These are phyloP conservation scores for Butastur rufipennis DNA, from an alignment of 2,113 vertebrate species.

Conservation along the genomic window DNA sequence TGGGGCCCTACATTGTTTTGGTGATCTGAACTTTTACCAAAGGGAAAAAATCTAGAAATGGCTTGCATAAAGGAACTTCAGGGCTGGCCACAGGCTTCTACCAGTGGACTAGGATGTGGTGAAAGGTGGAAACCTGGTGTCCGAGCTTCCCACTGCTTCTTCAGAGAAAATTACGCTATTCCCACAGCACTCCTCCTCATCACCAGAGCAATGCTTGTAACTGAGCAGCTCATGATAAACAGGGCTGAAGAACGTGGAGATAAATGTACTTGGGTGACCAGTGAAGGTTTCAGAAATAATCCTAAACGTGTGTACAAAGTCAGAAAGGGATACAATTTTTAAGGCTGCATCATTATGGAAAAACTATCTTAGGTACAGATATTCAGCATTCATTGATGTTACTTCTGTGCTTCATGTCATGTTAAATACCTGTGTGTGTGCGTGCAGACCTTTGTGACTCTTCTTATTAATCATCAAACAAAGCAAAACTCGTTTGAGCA, in stretches of 20 bases:
- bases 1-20: accelerated
- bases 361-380: neutral
- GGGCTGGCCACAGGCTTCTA: neutral
- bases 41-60: accelerated
- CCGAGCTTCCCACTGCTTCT: neutral
- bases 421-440: neutral
- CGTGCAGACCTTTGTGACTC: neutral
- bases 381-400: neutral
- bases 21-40: neutral
- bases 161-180: neutral
- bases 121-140: neutral
- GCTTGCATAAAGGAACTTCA: neutral
- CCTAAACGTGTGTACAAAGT: neutral
- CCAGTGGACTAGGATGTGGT: accelerated
- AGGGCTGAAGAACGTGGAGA: neutral
- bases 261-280: neutral
- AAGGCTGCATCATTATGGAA: neutral
- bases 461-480: neutral
- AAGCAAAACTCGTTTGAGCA: neutral
- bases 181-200: neutral
- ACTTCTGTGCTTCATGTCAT: neutral
- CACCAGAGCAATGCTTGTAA: neutral
- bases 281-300: neutral
- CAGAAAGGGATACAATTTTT: neutral
- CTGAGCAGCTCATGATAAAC: neutral